phyloP scores from a whole-genome alignment of 2,797 vertebrate genomes.

The Etheostoma nigrum region DNA sequence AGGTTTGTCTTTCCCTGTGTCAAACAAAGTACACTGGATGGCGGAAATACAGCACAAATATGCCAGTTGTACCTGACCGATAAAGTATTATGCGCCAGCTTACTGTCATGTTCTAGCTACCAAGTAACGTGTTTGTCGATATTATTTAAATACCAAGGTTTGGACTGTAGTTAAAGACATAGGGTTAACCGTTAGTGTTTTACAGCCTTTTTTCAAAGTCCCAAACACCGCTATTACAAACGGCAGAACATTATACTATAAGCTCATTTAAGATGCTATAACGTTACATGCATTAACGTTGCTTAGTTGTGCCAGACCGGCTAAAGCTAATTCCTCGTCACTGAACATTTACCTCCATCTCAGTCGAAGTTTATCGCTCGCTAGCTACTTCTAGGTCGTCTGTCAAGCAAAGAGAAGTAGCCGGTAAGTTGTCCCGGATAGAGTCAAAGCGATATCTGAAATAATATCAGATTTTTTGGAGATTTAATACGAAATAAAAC shows the following conservation, averaged over 20 bases:
- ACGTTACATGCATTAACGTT: not conserved
- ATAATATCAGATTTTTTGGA: not conserved
- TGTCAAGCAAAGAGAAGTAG: not conserved
- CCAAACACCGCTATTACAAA: not conserved
- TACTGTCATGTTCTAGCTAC: not conserved
- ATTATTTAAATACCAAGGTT: not conserved
- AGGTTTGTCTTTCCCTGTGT: not conserved
- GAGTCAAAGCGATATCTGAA: not conserved
- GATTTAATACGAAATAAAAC: slow-evolving; percentile 29
- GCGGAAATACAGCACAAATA: not conserved
- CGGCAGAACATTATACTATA: no score
- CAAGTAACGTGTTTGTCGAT: no score
- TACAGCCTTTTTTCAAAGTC: not conserved
- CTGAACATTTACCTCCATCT: slow-evolving; percentile 80
- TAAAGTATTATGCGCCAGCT: not conserved
- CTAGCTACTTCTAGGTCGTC: slow-evolving; percentile 15
- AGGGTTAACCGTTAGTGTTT: not conserved
- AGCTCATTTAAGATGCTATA: not conserved
- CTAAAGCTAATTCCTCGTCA: slow-evolving; percentile 63
- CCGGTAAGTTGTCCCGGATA: not conserved
- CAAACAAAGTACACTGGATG: not conserved
- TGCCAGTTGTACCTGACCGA: fast-evolving
- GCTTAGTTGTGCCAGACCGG: slow-evolving; percentile 7
- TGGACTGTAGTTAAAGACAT: not conserved
- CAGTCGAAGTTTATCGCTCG: slow-evolving; percentile 17